Base-by-base conservation (phyloP, 2,113 vertebrate species). In the Phalacrocorax carbo region DNA sequence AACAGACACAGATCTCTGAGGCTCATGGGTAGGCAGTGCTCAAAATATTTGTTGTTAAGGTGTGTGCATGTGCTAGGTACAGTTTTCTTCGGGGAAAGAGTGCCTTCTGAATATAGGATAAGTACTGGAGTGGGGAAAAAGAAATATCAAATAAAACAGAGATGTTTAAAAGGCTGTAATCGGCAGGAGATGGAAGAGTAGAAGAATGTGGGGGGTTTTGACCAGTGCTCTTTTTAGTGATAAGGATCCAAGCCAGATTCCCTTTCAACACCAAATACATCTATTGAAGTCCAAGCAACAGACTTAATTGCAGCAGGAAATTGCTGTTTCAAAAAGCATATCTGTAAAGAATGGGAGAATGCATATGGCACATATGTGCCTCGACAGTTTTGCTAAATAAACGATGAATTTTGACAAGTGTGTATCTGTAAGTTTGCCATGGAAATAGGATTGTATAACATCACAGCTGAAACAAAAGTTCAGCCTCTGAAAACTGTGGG, bases 381-480 rank as follows among this genome's bases (percentile, higher is more conserved):
- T 90, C 20, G 4, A 96, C 81, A 89, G 86, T 96, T 94, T 94
- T 95, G 91, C 88, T 96, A 97, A 95, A 97, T 83, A 95, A 95
- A 86, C 84, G 82, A 96, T 80, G 70, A 87, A 95, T 97, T 96
- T 96, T 96, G 93, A 97, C 70, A 97, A 98, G 96, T 72, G 80
- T 51, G 46, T 95, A 94, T 84, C 93, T 96, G 91, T 93, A 96
- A 96, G 91, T 94, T 97, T 95, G 93, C 68, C 95, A 93, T 78
- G 97, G 94, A 98, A 97, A 98, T 96, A 94, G 51, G 91, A 90
- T 95, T 97, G 91, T 94, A 51, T 96, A 97, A 97, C 93, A 95
- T 96, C 91, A 96, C 90, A 97, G 86, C 92, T 95, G 77, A 96
- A 96, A 97, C 92, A 92, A 86, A 97, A 95, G 87, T 97, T 97